Percentiles rank a stretch among this genome's conserved stretches.
These are phyloP conservation scores for Mugil cephalus DNA, from an alignment of 2,113 vertebrate genomes.

Conservation along the genomic window DNA sequence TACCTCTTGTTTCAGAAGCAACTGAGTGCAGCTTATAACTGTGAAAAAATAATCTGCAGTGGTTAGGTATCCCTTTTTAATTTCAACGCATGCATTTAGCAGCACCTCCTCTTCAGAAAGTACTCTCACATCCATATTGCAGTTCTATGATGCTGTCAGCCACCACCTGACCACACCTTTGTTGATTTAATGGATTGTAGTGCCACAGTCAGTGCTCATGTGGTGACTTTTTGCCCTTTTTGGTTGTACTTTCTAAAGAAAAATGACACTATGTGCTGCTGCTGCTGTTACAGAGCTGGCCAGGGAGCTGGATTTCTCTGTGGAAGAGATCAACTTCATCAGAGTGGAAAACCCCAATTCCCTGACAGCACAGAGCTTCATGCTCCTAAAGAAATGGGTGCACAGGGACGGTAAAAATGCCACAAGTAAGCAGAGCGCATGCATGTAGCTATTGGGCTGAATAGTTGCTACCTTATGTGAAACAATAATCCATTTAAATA, in stretches of 20 bases:
- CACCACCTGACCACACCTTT: no score
- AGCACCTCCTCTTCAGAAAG: no score
- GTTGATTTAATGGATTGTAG: no score
- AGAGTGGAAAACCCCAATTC: slow-evolving; percentile 99
- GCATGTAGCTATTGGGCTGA: background rate
- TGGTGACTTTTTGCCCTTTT: no score
- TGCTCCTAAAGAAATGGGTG: slow-evolving; percentile 99
- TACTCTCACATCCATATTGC: no score
- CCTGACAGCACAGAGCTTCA: slow-evolving; percentile 98
- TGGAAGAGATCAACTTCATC: slow-evolving; percentile 99
- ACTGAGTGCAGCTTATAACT: background rate
- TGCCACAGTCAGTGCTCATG: no score
- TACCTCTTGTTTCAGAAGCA: background rate
- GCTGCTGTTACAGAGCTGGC: slow-evolving; percentile 91
- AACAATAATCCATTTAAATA: background rate
- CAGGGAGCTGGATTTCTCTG: slow-evolving; percentile 98
- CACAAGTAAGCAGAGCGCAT: slow-evolving; percentile 91
- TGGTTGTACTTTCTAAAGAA: background rate
- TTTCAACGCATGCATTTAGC: no score
- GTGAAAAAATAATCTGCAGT: no score
- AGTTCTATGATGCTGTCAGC: no score
- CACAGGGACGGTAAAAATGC: slow-evolving; percentile 98
- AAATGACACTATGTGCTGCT: background rate
- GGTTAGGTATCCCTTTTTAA: no score
- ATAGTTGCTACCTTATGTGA: background rate